Conservation (phyloP, 1,140 invertebrate species). For the Galleria mellonella region DNA sequence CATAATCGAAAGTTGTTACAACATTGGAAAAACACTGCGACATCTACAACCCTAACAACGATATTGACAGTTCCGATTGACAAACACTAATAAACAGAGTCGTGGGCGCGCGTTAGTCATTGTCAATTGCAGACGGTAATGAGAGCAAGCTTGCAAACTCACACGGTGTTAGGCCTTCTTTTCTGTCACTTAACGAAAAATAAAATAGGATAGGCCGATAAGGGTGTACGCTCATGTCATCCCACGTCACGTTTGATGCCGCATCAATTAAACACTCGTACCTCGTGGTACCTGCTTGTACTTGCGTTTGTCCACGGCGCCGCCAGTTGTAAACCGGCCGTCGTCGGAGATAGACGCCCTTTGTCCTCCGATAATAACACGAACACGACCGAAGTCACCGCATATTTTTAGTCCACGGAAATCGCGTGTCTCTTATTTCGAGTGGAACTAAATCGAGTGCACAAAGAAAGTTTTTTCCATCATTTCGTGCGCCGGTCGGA, state of each 20-base stretch:
- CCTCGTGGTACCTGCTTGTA: slow-evolving; percentile 24
- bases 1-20: too few species aligned
- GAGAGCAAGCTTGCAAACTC: too few species aligned
- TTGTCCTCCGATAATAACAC: slow-evolving; percentile 19
- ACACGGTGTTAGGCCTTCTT: too few species aligned
- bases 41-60: too few species aligned
- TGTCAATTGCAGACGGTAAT: too few species aligned
- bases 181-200: too few species aligned
- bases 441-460: slow-evolving; percentile 15
- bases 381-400: slow-evolving; percentile 31
- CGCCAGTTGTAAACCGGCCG: slow-evolving; percentile 40
- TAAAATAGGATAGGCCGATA: not conserved
- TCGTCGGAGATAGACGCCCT: slow-evolving; percentile 42
- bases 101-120: too few species aligned
- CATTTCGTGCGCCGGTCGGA: slow-evolving; percentile 13
- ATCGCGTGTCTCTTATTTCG: slow-evolving; percentile 27
- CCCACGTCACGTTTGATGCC: slow-evolving; percentile 13
- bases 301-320: slow-evolving; percentile 5
- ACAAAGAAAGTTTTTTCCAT: not conserved
- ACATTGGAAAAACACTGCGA: too few species aligned
- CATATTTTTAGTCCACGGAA: slow-evolving; percentile 50
- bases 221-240: slow-evolving; percentile 6
- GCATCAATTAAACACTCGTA: slow-evolving; percentile 29
- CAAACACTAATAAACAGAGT: too few species aligned
- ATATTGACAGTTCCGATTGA: too few species aligned